A percentile compares a stretch with the other conserved stretches of the same genome.
Conservation (phyloP, 2,113 vertebrate genomes). For the Trogon surrucura region DNA sequence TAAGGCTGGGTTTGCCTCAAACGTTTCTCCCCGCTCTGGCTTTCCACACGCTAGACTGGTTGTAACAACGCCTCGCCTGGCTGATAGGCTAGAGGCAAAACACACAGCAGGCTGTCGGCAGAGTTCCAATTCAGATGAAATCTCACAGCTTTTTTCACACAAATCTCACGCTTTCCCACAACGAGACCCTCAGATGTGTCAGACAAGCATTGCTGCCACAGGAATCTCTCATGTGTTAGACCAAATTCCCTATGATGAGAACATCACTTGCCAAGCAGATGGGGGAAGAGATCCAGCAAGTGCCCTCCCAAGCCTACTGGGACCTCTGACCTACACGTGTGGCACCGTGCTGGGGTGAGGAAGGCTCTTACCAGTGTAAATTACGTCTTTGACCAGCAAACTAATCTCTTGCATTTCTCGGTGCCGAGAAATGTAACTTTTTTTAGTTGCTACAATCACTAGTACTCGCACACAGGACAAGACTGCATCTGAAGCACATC, state of each 20-base stretch:
- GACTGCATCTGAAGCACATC: not conserved
- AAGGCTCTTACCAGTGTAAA: not conserved
- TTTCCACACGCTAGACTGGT: not conserved
- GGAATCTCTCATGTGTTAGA: not conserved
- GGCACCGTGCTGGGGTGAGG: accelerated
- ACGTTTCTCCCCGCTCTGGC: not conserved
- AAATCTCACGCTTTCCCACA: not conserved
- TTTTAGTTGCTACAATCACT: not conserved
- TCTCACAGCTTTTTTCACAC: not conserved
- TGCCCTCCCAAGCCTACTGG: not conserved
- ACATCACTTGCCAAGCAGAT: not conserved
- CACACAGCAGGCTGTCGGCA: not conserved
- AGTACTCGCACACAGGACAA: not conserved
- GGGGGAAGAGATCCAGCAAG: not conserved
- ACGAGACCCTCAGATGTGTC: not conserved
- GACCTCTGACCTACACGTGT: accelerated
- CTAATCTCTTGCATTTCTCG: not conserved
- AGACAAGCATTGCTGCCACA: not conserved
- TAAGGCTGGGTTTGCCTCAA: not conserved
- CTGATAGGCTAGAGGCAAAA: slow-evolving; percentile 8
- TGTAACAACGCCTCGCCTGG: not conserved
- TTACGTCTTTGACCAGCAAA: not conserved
- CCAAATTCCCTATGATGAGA: accelerated
- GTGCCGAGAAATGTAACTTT: not conserved
- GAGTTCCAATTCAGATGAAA: not conserved